Evolutionary conservation across 2,888 invertebrate species (phyloP).

Genomic region (Rotaria macrura): DNA sequence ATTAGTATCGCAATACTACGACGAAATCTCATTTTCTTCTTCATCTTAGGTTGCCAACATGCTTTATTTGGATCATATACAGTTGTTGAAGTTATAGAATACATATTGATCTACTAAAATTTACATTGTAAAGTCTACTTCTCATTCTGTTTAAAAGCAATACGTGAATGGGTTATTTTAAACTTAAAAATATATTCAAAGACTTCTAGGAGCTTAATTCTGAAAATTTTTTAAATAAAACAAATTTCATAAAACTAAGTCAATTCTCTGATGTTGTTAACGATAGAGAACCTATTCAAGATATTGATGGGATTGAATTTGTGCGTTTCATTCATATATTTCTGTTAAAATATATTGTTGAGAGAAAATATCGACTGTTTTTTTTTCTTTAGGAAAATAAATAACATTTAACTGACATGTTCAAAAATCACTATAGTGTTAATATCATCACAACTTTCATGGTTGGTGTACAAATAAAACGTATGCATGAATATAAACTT

Average conservation of each 20-base stretch:
- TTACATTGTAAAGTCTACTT: slow-evolving; percentile 54
- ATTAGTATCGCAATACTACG: too few species aligned
- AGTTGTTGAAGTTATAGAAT: slow-evolving; percentile 91
- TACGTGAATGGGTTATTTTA: neutral
- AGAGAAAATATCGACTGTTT: neutral
- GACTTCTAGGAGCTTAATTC: slow-evolving; percentile 90
- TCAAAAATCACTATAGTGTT: slow-evolving; percentile 77
- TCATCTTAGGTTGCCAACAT: slow-evolving; percentile 62
- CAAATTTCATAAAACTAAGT: slow-evolving; percentile 93
- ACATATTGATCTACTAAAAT: slow-evolving; percentile 89
- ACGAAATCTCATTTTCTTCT: too few species aligned
- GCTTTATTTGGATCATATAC: slow-evolving; percentile 91
- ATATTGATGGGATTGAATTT: slow-evolving; percentile 79
- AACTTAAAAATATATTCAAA: slow-evolving; percentile 55
- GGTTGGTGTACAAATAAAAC: slow-evolving; percentile 89
- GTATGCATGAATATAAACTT: slow-evolving; percentile 98
- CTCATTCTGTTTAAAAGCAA: neutral
- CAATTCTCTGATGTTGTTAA: slow-evolving; percentile 74
- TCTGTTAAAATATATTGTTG: neutral
- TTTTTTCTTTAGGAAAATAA: slow-evolving; percentile 72
- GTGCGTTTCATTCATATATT: neutral
- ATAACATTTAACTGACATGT: slow-evolving; percentile 68
- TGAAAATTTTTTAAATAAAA: slow-evolving; percentile 95
- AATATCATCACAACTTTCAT: slow-evolving; percentile 83
- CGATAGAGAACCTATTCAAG: slow-evolving; percentile 76